phyloP scores from a whole-genome alignment of 1,140 invertebrate species.

The Rhagoletis zephyria region DNA sequence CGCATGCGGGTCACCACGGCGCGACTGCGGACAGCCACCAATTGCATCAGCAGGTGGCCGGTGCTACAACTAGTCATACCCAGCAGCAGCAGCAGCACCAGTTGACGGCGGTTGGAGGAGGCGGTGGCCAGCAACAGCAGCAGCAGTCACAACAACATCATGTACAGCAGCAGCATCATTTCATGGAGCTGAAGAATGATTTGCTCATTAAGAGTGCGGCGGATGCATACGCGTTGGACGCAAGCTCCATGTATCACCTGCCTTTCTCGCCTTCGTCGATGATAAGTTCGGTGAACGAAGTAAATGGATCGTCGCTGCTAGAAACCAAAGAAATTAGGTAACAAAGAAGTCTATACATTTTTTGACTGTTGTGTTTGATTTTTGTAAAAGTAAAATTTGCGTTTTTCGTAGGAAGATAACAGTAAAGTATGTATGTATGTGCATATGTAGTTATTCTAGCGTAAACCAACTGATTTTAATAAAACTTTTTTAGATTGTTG shows the following conservation, averaged over 20 bases:
- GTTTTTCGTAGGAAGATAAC: neutral
- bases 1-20: conserved; percentile 65
- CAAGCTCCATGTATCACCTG: conserved; percentile 71
- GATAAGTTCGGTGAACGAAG: conserved; percentile 72
- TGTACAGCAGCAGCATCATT: conserved; percentile 65
- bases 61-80: conserved; percentile 58
- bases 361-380: neutral
- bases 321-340: conserved; percentile 74
- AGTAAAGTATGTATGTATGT: neutral
- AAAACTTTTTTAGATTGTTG: conserved; percentile 35
- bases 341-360: conserved; percentile 55
- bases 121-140: conserved; percentile 62
- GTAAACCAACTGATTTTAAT: conserved; percentile 16
- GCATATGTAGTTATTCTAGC: neutral
- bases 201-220: conserved; percentile 68
- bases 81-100: conserved; percentile 64
- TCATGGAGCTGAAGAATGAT: conserved; percentile 72
- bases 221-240: conserved; percentile 68
- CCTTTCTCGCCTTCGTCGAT: conserved; percentile 72
- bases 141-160: conserved; percentile 63
- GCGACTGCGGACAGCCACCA: conserved; percentile 59
- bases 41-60: conserved; percentile 48
- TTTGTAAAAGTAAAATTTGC: conserved; percentile 45
- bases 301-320: conserved; percentile 69
- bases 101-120: conserved; percentile 27